Evolutionary conservation across 2,797 vertebrate species (phyloP).

Genomic region (Neosilurus hyrtlii): DNA sequence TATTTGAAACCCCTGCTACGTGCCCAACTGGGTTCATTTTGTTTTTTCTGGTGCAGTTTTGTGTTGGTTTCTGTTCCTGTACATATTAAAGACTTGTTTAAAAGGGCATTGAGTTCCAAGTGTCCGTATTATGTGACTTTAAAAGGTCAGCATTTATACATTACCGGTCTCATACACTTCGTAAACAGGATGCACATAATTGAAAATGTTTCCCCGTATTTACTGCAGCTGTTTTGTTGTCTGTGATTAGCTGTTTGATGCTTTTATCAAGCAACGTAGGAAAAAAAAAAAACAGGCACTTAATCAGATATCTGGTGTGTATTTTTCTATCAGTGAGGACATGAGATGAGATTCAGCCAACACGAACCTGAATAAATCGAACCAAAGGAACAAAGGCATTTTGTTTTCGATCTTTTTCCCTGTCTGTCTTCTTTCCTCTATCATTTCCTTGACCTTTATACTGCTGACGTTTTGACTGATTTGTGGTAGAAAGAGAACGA

Average conservation of each 20-base stretch:
- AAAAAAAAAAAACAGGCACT: not conserved
- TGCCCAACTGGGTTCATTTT: not conserved
- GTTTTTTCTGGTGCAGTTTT: not conserved
- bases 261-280: not conserved
- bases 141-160: slow-evolving; percentile 24
- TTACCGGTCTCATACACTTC: not conserved
- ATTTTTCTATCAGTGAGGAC: slow-evolving; percentile 14
- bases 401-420: slow-evolving; percentile 44
- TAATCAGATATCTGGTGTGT: not conserved
- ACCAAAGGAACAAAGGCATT: slow-evolving; percentile 52
- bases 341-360: slow-evolving; percentile 53
- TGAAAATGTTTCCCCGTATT: not conserved
- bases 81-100: not conserved
- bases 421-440: slow-evolving; percentile 11
- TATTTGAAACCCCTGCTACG: not conserved
- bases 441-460: slow-evolving; percentile 64
- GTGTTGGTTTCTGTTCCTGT: slow-evolving; percentile 25
- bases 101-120: not conserved
- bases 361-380: slow-evolving; percentile 60
- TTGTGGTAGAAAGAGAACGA: not conserved
- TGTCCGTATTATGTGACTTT: not conserved
- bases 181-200: not conserved
- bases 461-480: slow-evolving; percentile 59
- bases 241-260: not conserved
- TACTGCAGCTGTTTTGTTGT: not conserved